phyloP scores from a whole-genome alignment of 53 echinoderm and acorn worm genomes.

The Astropecten irregularis region DNA sequence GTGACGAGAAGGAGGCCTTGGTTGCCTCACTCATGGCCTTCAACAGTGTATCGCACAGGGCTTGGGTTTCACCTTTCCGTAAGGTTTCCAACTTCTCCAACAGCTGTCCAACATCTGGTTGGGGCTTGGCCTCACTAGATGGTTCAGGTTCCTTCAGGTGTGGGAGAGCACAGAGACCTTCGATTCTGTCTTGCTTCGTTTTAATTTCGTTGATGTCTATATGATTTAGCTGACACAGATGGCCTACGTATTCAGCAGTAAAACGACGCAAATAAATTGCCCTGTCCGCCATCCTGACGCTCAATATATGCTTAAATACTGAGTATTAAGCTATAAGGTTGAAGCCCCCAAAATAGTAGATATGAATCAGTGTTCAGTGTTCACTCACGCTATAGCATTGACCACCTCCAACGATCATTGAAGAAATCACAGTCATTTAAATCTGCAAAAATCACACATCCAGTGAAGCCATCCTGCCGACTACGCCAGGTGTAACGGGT shows the following conservation, averaged over 20 bases:
- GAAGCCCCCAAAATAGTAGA: no score
- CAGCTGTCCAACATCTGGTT: slow-evolving; percentile 5
- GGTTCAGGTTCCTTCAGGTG: not conserved
- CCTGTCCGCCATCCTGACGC: not conserved
- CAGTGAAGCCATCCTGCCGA: slow-evolving; percentile 34
- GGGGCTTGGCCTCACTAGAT: not conserved
- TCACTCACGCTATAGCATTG: not conserved
- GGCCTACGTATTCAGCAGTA: not conserved
- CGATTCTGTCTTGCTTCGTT: not conserved
- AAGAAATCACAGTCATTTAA: not conserved
- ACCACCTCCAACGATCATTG: no score
- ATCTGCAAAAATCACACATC: not conserved
- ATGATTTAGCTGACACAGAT: not conserved
- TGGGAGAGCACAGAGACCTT: not conserved
- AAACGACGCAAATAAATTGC: slow-evolving; percentile 4
- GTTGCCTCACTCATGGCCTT: slow-evolving; percentile 16
- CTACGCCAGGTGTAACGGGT: slow-evolving; percentile 19
- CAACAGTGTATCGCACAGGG: not conserved
- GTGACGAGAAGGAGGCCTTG: not conserved
- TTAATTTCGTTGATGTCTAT: not conserved
- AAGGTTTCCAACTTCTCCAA: not conserved
- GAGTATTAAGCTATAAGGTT: no score
- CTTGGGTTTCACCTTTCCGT: slow-evolving; percentile 2
- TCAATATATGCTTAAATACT: no score
- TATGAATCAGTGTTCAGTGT: not conserved